Evolutionary conservation across 2,888 invertebrate genomes (phyloP), one percentile per base, ranked within the genome.

Genomic region (Lasioglossum marginatum): DNA sequence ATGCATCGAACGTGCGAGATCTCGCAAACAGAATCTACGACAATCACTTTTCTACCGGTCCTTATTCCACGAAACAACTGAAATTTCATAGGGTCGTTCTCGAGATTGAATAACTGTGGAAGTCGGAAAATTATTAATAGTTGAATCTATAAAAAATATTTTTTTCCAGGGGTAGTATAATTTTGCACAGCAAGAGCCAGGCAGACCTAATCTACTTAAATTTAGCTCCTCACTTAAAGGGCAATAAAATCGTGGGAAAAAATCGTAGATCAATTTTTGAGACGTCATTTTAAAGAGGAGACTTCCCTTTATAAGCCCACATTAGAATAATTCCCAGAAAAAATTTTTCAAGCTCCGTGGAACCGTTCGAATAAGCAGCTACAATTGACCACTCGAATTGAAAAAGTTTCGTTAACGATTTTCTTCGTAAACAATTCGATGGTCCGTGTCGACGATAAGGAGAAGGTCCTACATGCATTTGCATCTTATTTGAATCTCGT

Each of bases 1-100:
- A 93, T 93, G 90, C 89, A 89, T 85, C 86, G 90, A 88, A 91
- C 92, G 92, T 92, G 92, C 91, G 88, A 85, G 86, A 81, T 85
- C 74, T 60, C 48, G 70, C 74, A 83, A 88, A 76, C 89, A 79
- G 89, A 90, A 92, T 91, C 91, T 90, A 91, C 89, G 90, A 90
- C 92, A 89, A 91, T 86, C 87, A 87, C 87, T 90, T 89, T 83
- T 76, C 27, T 5, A 0, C 16, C 27, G 60, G 60, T 5, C 5
- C 27, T 27, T 27, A 31, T 31, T 23, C 52, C 52, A 10, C 8
- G 52, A 10, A 52, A 52, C 52, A 23, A n/a, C 23, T 10, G 23
- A 23, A 23, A 52, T n/a, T 52, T 52, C 52, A 52, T 52, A n/a
- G 23, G 23, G 23, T 52, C 52, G 10, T 52, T 23, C 8, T 23